A percentile compares a stretch with the other conserved stretches of the same genome.
phyloP scores from a whole-genome alignment of 30 jellyfish, hydroid and myxozoan species.

The Phacellophora camtschatica region DNA sequence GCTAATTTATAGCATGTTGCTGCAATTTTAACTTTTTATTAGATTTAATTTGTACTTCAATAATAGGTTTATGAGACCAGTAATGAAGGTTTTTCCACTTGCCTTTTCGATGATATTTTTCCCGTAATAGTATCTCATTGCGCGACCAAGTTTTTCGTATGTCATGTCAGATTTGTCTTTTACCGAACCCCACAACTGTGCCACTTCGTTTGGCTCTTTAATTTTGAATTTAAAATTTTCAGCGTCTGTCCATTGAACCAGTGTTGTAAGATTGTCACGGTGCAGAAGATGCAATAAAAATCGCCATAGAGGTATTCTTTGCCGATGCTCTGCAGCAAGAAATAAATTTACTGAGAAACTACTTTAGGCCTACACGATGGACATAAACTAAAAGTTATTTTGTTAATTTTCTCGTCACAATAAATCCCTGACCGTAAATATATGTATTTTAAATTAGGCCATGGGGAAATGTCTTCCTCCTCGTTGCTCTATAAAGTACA shows the following conservation, averaged over 20 bases:
- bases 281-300: conserved; percentile 83
- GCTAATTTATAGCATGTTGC: too few relatives aligned
- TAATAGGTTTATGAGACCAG: too few relatives aligned
- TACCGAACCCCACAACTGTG: conserved; percentile 83
- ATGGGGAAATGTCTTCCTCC: too few relatives aligned
- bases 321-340: conserved; percentile 83
- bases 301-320: conserved; percentile 95
- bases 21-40: too few relatives aligned
- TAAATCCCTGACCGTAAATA: too few relatives aligned
- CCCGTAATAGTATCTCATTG: conserved; percentile 82
- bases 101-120: conserved; percentile 84
- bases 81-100: too few relatives aligned
- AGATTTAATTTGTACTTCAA: too few relatives aligned
- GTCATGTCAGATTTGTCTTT: conserved; percentile 85
- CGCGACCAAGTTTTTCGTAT: conserved; percentile 82
- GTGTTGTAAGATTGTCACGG: conserved; percentile 58
- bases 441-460: too few relatives aligned
- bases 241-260: conserved; percentile 58
- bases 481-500: too few relatives aligned
- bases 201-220: conserved; percentile 67
- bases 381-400: too few relatives aligned
- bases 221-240: conserved; percentile 67
- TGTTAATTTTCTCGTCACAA: too few relatives aligned
- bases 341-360: background rate
- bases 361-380: too few relatives aligned